These are phyloP conservation scores for Odontocolon sp. DNA, from an alignment of 2,888 invertebrate genomes.

Conservation along the genomic window DNA sequence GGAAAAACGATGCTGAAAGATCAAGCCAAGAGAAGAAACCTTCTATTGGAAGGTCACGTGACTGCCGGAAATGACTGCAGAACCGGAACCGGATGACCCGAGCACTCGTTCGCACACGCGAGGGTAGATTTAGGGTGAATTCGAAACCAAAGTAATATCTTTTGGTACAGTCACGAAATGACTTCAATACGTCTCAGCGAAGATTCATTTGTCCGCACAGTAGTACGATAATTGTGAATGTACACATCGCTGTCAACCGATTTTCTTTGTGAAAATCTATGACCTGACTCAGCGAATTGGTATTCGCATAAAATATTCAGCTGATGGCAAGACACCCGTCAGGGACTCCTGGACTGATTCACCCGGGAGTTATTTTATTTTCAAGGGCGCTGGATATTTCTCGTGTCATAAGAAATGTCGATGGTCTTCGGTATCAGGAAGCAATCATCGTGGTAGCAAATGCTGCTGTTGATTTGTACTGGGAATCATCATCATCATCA, in stretches of 20 bases:
- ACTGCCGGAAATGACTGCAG: constrained; percentile 66
- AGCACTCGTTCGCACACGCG: constrained; percentile 43
- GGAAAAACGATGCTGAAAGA: not conserved
- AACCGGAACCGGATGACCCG: constrained; percentile 63
- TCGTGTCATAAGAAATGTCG: not conserved
- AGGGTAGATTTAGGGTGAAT: constrained; percentile 35
- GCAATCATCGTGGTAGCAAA: not conserved
- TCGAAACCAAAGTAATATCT: not conserved
- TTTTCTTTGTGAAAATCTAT: constrained; percentile 13
- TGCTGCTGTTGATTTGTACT: not conserved
- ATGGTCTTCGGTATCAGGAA: constrained; percentile 33
- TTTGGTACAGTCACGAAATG: no score
- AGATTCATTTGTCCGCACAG: constrained; percentile 4
- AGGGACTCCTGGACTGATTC: constrained; percentile 40
- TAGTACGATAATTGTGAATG: not conserved
- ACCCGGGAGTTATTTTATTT: constrained; percentile 19
- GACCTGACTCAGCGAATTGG: constrained; percentile 42
- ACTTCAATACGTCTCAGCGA: not conserved
- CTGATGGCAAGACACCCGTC: constrained; percentile 6
- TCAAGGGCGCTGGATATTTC: constrained; percentile 28
- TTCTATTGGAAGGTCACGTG: constrained; percentile 62
- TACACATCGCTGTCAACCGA: not conserved
- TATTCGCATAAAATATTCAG: constrained; percentile 25
- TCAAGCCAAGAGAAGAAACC: constrained; percentile 25
- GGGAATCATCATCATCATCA: constrained; percentile 34